phyloP scores from a whole-genome alignment of 2,113 vertebrate species.

The Scomber scombrus region DNA sequence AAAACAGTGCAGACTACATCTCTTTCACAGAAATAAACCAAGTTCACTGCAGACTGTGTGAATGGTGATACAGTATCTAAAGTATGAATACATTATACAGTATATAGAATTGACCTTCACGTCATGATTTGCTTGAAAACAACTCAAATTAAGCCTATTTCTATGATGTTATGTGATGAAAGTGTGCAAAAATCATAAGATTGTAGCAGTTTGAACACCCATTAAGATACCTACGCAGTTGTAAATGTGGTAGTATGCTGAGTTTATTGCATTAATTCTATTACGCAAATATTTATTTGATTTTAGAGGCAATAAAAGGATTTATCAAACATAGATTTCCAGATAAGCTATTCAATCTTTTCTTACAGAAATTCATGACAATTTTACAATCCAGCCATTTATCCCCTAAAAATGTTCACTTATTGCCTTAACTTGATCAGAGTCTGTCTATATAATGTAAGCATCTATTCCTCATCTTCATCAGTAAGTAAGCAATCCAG shows the following conservation, averaged over 20 bases:
- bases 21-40: slow-evolving; percentile 13
- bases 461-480: slow-evolving; percentile 24
- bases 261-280: slow-evolving; percentile 29
- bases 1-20: slow-evolving; percentile 32
- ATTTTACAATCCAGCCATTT: slow-evolving; percentile 61
- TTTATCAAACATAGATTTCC: slow-evolving; percentile 2
- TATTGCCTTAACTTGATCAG: slow-evolving; percentile 79
- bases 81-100: not conserved
- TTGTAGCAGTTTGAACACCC: not conserved
- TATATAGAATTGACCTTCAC: not conserved
- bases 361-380: slow-evolving; percentile 77
- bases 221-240: not conserved
- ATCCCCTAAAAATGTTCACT: slow-evolving; percentile 76
- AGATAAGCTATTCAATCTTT: slow-evolving; percentile 72
- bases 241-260: not conserved
- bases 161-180: not conserved
- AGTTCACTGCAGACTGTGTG: not conserved
- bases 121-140: not conserved
- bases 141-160: not conserved
- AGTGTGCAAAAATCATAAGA: not conserved
- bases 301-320: slow-evolving; percentile 18
- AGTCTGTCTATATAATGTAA: slow-evolving; percentile 56
- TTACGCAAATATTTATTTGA: not conserved
- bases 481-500: slow-evolving; percentile 39
- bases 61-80: not conserved